A percentile compares a stretch with the other conserved stretches of the same genome.
Evolutionary conservation across 2,888 invertebrate species (phyloP).

Genomic region (Notodonta ziczac): DNA sequence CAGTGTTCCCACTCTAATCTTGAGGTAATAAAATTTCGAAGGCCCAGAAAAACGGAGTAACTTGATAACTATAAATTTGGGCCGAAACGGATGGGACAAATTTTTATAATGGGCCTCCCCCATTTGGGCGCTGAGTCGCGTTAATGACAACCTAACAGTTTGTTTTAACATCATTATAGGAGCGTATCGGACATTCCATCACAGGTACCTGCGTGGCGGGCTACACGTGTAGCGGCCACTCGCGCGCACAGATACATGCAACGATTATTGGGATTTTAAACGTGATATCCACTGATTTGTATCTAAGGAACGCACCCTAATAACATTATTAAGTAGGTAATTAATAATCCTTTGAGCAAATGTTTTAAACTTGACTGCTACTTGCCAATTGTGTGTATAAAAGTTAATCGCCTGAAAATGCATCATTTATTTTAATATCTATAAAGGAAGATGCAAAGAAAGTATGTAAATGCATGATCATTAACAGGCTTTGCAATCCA

Average conservation of each 20-base stretch:
- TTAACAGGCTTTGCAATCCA: too few relatives aligned
- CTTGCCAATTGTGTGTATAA: too few relatives aligned
- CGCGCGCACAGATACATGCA: conserved; percentile 54
- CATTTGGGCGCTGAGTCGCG: conserved; percentile 77
- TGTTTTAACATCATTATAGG: conserved; percentile 85
- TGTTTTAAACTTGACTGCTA: too few relatives aligned
- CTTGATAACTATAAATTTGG: conserved; percentile 83
- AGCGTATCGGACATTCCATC: conserved; percentile 82
- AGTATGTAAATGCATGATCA: too few relatives aligned
- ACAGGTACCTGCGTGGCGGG: conserved; percentile 64
- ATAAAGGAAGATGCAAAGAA: too few relatives aligned
- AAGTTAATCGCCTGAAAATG: too few relatives aligned
- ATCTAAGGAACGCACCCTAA: conserved; percentile 42
- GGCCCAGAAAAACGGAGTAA: conserved; percentile 75
- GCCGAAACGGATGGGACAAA: conserved; percentile 84
- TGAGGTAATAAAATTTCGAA: conserved; percentile 78
- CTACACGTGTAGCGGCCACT: conserved; percentile 59
- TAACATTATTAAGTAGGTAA: conserved; percentile 21
- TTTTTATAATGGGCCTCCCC: conserved; percentile 83
- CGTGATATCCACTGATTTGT: conserved; percentile 35
- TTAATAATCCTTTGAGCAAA: conserved; percentile 22
- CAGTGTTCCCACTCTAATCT: conserved; percentile 81
- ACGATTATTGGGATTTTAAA: conserved; percentile 35
- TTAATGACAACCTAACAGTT: conserved; percentile 84
- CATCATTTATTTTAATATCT: too few relatives aligned